These are phyloP conservation scores for Pimpla rufipes DNA, from an alignment of 2,888 invertebrate species.

Conservation along the genomic window DNA sequence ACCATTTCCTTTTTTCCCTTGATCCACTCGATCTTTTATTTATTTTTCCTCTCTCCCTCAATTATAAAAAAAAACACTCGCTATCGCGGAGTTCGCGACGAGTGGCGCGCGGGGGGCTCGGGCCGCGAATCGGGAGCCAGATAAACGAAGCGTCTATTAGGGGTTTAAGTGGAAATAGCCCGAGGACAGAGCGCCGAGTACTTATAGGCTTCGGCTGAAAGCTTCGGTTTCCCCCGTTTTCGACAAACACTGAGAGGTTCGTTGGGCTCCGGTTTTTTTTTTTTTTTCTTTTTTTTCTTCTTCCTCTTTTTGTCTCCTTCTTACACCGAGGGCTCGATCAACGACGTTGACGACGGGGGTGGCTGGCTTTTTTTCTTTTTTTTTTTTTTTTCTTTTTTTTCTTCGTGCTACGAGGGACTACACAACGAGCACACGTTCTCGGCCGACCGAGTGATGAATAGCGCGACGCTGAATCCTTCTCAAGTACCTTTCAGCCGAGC, in stretches of 20 bases:
- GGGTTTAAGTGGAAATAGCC: constrained; percentile 44
- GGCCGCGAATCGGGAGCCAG: constrained; percentile 1
- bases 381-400: constrained; percentile 57
- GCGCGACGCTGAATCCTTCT: constrained; percentile 63
- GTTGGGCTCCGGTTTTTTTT: not conserved
- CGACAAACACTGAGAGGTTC: constrained; percentile 36
- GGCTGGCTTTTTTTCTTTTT: constrained; percentile 55
- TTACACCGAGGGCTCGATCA: constrained; percentile 59
- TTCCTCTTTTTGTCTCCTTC: constrained; percentile 11
- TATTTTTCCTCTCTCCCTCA: no score
- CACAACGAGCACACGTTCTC: constrained; percentile 50
- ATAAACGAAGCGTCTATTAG: not conserved
- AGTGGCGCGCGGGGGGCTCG: not conserved
- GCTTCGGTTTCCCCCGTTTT: constrained; percentile 39
- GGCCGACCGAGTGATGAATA: constrained; percentile 66
- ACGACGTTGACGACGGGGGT: constrained; percentile 53
- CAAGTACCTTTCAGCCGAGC: constrained; percentile 63
- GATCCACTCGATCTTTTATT: no score
- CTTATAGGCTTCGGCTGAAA: constrained; percentile 37
- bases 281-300: not conserved
- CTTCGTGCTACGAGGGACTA: constrained; percentile 44
- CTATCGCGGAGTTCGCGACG: not conserved
- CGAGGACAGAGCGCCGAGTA: constrained; percentile 33
- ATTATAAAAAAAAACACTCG: no score
- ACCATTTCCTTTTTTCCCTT: no score